Evolutionary conservation across 2,888 invertebrate species (phyloP), one percentile per base, ranked within the genome.

Genomic region (Nebria salina): DNA sequence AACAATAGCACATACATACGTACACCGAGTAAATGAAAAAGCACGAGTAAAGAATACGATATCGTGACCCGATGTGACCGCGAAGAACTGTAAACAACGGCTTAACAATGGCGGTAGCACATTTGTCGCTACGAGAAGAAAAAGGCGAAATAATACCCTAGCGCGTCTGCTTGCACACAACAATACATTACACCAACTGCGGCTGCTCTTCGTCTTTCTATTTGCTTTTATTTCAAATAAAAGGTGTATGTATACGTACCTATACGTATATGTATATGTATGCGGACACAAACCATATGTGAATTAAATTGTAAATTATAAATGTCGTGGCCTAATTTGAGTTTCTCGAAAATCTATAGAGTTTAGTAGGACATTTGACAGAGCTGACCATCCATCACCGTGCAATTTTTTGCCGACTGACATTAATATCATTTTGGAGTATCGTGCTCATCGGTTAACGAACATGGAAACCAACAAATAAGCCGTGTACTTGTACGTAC

Each of bases 391-490:
- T 79, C 75, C 74, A 79, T 79, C 79, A 79, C n/a, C 75, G 25
- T 25, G 75, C 65, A 26, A 64, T 68, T 79, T 79, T 79, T 79
- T 79, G 73, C 25, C 15, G 43, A 11, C 64, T 68, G 75, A 79
- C 79, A 79, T 79, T 79, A 74, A 79, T 79, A 79, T 79, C 79
- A 79, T 79, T 75, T 79, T 79, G 74, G 72, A 79, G 79, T 72
- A 72, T 65, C 65, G 72, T 65, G 77, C 77, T 72, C 72, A 68
- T 68, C 26, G 41, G 72, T 65, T 41, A 76, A 76, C 66, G 54
- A 77, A 72, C 64, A 72, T 26, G 66, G 64, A n/a, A 34, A 42
- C 66, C 13, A 11, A 65, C 26, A 66, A 65, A 68, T 43, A 25
- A 65, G 65, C 54, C 76, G 43, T 20, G 68, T 64, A 26, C n/a